Base-by-base conservation (phyloP, 2,113 vertebrate species). In the Zootoca vivipara region DNA sequence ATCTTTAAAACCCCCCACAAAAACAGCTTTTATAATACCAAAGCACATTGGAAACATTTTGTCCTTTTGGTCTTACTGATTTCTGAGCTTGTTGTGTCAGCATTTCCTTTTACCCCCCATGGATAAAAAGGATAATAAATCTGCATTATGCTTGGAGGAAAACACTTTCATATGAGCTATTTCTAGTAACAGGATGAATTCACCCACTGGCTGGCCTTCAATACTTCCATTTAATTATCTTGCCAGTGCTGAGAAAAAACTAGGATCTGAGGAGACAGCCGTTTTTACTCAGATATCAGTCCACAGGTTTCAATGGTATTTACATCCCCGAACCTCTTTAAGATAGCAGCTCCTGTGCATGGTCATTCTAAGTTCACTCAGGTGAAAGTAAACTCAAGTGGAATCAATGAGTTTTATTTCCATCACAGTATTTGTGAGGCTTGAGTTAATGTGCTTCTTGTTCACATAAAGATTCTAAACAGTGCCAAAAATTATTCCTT, bases 151-250 rank as follows among this genome's bases (percentile, higher is more conserved):
- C 84, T 93, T 93, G 94, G 86, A 92, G 78, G 58, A 90, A 94
- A 92, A 38, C 90, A 73, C 89, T 94, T 94, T 91, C 89, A 89
- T 90, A 85, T 42, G 20, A 88, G 83, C 86, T 94, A 93, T 94
- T 95, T 93, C 87, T 85, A 92, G 91, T 93, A 91, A 91, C 89
- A 92, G 92, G 90, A 93, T 87, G 88, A 72, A 89, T 93, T 93
- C 93, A 84, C 86, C 87, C 90, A 90, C 38, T 35, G 90, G 93
- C 94, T 92, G 58, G 89, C 85, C 90, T 91, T 87, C 72, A 64
- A 84, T 40, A 52, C 33, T 85, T 85, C 38, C 38, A 42, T 38
- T 85, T 78, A 85, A 73, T 64, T 82, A 58, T 82, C 56, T 87
- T 64, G 16, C 33, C 35, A 74, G 18, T 46, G 13, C 69, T 65